Evolutionary conservation across 2,888 invertebrate species (phyloP), one percentile per base, ranked within the genome.

Genomic region (Resseliella maxima): DNA sequence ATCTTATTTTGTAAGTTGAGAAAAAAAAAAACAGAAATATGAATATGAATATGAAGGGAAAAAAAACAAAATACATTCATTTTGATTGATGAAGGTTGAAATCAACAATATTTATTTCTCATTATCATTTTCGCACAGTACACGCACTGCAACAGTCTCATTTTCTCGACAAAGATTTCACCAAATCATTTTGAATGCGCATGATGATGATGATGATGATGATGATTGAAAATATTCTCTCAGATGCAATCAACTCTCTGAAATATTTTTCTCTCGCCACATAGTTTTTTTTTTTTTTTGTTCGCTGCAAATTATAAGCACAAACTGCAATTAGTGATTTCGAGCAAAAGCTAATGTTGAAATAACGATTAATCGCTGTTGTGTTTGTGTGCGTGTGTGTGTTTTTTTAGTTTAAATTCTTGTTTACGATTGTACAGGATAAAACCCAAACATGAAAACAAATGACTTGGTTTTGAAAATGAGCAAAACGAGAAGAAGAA

Each of bases 71-170:
- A 24, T 10, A 59, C 59, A 59, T 59, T 59, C 24, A 72, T 31
- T 72, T 72, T 72, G 72, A 72, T 72, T 72, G 72, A 72, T 72
- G 72, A 72, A 2, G 72, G 72, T 72, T 72, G 31, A 72, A 72
- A 72, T 72, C 24, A 59, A 59, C 59, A 24, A n/a, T 59, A 27
- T 27, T 59, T 59, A 59, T 24, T 59, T 72, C 72, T 31, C 27
- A 72, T 72, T 72, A 72, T 72, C 31, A 72, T 72, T 31, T 72
- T 72, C 15, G 72, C 72, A 72, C 1, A 12, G 72, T 31, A 15
- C 27, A 31, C 31, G 15, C 31, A 31, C 31, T 72, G 31, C 72
- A 31, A 18, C 21, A 2, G 2, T 50, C 50, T 15, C 50, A 18
- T 50, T 18, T 21, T 15, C 50, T n/a, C n/a, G n/a, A n/a, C 46